A percentile compares a stretch with the other conserved stretches of the same genome.
Conservation (phyloP, 2,113 vertebrate species). For the Axis porcinus region DNA sequence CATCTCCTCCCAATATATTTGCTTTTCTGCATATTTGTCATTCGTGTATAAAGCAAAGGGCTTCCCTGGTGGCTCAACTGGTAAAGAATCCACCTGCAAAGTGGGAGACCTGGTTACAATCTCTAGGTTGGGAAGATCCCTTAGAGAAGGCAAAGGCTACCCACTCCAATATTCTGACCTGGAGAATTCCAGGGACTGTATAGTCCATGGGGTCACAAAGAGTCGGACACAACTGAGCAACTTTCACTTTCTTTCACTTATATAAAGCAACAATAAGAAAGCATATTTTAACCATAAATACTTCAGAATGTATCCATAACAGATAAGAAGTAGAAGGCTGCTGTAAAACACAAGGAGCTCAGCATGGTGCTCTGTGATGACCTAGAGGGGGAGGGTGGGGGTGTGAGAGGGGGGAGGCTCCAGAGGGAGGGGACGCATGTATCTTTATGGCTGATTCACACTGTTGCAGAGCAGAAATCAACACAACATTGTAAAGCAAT, state of each 20-base stretch:
- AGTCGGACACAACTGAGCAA: neutral
- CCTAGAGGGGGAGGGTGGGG: neutral
- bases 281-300: neutral
- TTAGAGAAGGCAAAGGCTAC: neutral
- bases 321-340: neutral
- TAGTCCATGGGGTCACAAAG: neutral
- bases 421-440: neutral
- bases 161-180: neutral
- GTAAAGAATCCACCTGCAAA: neutral
- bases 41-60: neutral
- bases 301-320: neutral
- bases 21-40: neutral
- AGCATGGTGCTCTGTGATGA: neutral
- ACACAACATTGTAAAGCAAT: neutral
- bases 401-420: neutral
- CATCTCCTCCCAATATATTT: neutral
- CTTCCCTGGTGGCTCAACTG: neutral
- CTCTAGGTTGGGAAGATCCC: neutral
- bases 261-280: neutral
- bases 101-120: accelerated
- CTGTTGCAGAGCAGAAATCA: neutral
- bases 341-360: neutral
- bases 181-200: neutral
- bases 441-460: neutral
- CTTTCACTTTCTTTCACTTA: neutral